Evolutionary conservation across 2,797 vertebrate genomes (phyloP).

Genomic region (Garrulus glandarius): DNA sequence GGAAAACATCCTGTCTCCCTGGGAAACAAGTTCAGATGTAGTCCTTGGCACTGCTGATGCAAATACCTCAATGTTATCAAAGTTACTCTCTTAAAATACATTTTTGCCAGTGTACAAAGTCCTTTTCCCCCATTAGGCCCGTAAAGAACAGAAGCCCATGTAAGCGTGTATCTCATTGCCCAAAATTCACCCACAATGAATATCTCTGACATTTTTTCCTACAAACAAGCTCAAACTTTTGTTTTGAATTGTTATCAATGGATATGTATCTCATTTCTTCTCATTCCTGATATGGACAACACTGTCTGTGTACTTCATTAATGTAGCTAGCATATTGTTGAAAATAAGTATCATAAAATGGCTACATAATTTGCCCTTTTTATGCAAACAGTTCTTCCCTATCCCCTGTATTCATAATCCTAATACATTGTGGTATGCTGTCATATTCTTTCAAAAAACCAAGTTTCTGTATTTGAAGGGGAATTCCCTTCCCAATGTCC

Average conservation of each 20-base stretch:
- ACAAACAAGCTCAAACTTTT: not conserved
- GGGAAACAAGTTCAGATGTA: slow-evolving; percentile 40
- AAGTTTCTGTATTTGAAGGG: not conserved
- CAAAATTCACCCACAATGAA: not conserved
- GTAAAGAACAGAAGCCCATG: not conserved
- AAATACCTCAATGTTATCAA: slow-evolving; percentile 2
- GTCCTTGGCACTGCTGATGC: slow-evolving; percentile 18
- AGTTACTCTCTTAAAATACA: not conserved
- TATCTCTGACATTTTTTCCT: not conserved
- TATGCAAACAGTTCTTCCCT: not conserved
- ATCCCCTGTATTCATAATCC: not conserved
- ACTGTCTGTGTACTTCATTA: not conserved
- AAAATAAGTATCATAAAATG: not conserved
- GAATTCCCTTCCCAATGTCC: not conserved
- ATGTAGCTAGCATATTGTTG: not conserved
- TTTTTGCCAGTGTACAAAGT: not conserved
- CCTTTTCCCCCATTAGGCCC: not conserved
- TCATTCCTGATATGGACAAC: not conserved
- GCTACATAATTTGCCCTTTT: not conserved
- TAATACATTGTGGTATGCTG: not conserved
- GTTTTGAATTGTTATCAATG: not conserved
- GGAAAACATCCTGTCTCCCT: slow-evolving; percentile 38
- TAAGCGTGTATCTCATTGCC: not conserved
- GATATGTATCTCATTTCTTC: not conserved
- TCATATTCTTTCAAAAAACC: not conserved